phyloP scores from a whole-genome alignment of 2,888 invertebrate genomes.

The Diarsia rubi region DNA sequence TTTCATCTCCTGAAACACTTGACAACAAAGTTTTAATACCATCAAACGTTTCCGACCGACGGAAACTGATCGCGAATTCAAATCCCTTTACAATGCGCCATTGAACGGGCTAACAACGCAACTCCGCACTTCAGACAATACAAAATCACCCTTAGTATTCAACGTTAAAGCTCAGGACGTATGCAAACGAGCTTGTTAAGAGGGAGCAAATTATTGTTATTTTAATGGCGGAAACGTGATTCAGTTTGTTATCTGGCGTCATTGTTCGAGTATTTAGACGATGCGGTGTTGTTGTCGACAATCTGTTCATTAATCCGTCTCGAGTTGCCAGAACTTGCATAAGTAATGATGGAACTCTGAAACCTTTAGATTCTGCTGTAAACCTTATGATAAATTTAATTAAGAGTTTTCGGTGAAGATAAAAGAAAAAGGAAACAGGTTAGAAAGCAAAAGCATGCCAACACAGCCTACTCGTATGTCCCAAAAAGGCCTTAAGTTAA shows the following conservation, averaged over 20 bases:
- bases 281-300: constrained; percentile 28
- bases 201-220: constrained; percentile 67
- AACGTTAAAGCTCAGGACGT: constrained; percentile 11
- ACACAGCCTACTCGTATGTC: neutral
- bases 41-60: constrained; percentile 65
- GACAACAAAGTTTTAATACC: constrained; percentile 70
- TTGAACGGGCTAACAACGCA: constrained; percentile 56
- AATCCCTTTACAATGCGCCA: constrained; percentile 66
- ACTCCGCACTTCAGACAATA: constrained; percentile 26
- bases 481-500: constrained; percentile 11
- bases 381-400: neutral
- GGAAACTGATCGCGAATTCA: constrained; percentile 59
- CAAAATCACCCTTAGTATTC: constrained; percentile 48
- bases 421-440: neutral
- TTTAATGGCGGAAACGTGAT: constrained; percentile 63
- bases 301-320: constrained; percentile 41
- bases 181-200: constrained; percentile 52
- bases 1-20: constrained; percentile 56
- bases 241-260: constrained; percentile 54
- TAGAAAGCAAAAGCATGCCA: constrained; percentile 2
- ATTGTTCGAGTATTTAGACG: constrained; percentile 49
- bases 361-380: neutral
- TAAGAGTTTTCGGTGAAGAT: neutral
- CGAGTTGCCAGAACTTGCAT: constrained; percentile 15
- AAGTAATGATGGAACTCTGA: constrained; percentile 1